Evolutionary conservation across 2,797 vertebrate genomes (phyloP), one percentile per base, ranked within the genome.

Genomic region (Scolopax bukidnonensis): DNA sequence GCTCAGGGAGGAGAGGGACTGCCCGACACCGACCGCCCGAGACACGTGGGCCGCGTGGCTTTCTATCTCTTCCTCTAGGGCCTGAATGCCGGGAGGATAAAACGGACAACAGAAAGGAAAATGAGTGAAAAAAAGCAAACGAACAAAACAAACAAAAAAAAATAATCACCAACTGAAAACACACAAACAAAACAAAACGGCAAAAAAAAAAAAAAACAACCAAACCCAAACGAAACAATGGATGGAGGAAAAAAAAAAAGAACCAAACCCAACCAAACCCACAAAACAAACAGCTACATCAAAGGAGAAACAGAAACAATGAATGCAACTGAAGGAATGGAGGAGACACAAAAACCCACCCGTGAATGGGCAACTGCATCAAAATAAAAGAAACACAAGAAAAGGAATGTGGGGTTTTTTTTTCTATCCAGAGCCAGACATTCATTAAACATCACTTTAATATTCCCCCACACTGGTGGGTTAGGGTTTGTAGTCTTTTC

Each of bases 51-150:
- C 57, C 32, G 97, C 64, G 95, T 97, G 97, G 97, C 98, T 87
- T 96, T 98, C 97, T 98, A 99, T 97, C 95, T 99, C 99, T 77
- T 99, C 99, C 97, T 99, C 98, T 94, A 99, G 84, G 70, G 98
- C 99, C 99, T 99, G 98, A 97, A 98, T 98, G 97, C 82, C 94
- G 56, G 95, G 89, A 78, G 91, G 97, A 80, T 16, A 97, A 92
- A 98, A 97, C 30, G 93, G 97, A 92, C 86, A 97, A 97, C 91
- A 94, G 94, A 97, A 98, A 97, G 15, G 79, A 91, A 93, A 64
- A 63, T 43, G 60, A 93, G 96, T 68, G 85, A 50, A 85, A 93
- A 41, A 32, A 36, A 36, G 36, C 36, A 36, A 36, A 61, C 75
- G 76, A 97, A 84, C 12, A 25, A 36, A 33, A 57, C 15, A 41